A percentile compares a stretch with the other conserved stretches of the same genome.
These are phyloP conservation scores for Boloria euphrosyne DNA, from an alignment of 2,888 invertebrate genomes.

Conservation along the genomic window DNA sequence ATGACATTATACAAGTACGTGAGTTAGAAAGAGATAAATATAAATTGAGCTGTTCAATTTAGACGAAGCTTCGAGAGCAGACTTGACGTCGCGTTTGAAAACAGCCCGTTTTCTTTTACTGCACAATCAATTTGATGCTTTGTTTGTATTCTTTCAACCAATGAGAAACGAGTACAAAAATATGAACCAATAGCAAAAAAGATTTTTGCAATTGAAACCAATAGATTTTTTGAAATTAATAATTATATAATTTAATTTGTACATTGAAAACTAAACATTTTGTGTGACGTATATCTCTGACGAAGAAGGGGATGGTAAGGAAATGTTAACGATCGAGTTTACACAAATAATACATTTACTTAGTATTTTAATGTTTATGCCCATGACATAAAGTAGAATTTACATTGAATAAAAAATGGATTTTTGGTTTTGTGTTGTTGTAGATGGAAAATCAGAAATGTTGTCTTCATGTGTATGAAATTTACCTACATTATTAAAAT, in stretches of 20 bases:
- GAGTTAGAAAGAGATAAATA: conserved; percentile 70
- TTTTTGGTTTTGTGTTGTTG: no score
- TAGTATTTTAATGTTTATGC: background rate
- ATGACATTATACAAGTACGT: background rate
- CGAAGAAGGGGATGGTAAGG: conserved; percentile 25
- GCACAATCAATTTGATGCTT: conserved; percentile 10
- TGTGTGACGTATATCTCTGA: conserved; percentile 14
- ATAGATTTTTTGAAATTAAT: background rate
- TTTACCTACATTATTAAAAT: no score
- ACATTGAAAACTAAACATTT: conserved; percentile 9
- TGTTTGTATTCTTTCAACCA: conserved; percentile 26
- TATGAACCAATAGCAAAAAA: conserved; percentile 24
- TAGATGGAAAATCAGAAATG: no score
- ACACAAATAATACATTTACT: background rate
- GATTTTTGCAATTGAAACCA: background rate
- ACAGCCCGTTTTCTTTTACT: conserved; percentile 39
- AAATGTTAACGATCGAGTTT: conserved; percentile 21
- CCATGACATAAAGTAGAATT: background rate
- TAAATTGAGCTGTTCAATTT: conserved; percentile 63
- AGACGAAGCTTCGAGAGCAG: conserved; percentile 46
- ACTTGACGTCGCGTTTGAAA: conserved; percentile 51
- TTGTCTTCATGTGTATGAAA: no score
- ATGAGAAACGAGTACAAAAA: conserved; percentile 19
- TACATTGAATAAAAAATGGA: no score
- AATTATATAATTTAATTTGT: background rate